Conservation (phyloP, 2,888 invertebrate genomes). For the Pilophorus perplexus region DNA sequence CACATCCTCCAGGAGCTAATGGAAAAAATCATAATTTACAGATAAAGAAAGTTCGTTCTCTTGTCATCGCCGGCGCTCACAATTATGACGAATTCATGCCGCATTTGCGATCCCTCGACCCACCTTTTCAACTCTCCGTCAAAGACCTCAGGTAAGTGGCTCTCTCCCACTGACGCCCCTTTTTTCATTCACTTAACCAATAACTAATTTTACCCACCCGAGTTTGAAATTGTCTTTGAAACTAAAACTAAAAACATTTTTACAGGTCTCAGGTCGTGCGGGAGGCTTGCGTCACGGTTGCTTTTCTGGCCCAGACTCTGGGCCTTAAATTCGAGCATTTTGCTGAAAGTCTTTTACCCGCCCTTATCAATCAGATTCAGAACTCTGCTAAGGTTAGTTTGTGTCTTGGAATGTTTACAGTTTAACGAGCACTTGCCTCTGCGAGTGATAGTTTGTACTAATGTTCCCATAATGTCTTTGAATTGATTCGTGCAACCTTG, state of each 20-base stretch:
- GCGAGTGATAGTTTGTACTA: too few species aligned
- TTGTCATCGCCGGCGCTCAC: constrained; percentile 77
- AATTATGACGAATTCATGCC: constrained; percentile 71
- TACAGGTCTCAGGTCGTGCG: constrained; percentile 82
- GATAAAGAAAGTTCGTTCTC: constrained; percentile 81
- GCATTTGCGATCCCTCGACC: constrained; percentile 74
- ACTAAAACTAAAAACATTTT: constrained; percentile 10
- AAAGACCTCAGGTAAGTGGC: constrained; percentile 72
- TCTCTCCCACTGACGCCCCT: too few species aligned
- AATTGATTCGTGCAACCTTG: too few species aligned
- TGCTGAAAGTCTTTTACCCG: constrained; percentile 76
- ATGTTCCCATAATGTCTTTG: too few species aligned
- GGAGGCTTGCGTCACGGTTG: constrained; percentile 93
- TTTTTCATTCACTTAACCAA: background rate
- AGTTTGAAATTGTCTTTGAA: too few species aligned
- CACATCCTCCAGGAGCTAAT: too few species aligned
- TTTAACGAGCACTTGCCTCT: too few species aligned
- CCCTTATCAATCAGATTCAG: constrained; percentile 84
- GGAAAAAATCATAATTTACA: too few species aligned
- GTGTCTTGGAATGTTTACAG: too few species aligned
- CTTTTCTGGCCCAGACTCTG: constrained; percentile 83
- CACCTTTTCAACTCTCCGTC: constrained; percentile 75
- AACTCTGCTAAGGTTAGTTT: constrained; percentile 84
- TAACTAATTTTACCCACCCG: background rate
- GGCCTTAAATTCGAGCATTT: constrained; percentile 81